Evolutionary conservation across 2,797 vertebrate species (phyloP).

Genomic region (Huso huso): DNA sequence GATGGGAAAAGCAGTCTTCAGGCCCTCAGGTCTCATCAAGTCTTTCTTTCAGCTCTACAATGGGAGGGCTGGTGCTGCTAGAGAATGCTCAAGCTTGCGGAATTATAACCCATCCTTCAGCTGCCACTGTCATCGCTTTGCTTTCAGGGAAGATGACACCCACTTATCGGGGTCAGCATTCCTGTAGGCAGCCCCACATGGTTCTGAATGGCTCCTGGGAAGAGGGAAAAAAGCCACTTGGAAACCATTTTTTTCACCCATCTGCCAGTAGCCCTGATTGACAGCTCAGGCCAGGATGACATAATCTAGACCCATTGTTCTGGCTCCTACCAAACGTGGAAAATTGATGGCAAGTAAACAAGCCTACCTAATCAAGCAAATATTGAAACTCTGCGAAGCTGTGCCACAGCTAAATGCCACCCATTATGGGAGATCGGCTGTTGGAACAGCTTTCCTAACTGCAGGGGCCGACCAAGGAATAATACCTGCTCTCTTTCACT

Average conservation of each 20-base stretch:
- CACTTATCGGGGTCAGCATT: slow-evolving; percentile 19
- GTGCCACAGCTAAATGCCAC: slow-evolving; percentile 25
- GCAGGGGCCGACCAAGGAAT: slow-evolving; percentile 20
- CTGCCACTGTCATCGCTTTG: slow-evolving; percentile 1
- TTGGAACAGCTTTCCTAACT: slow-evolving; percentile 29
- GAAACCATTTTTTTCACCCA: slow-evolving; percentile 31
- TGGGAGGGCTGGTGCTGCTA: slow-evolving; percentile 10
- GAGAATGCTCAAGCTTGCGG: not conserved
- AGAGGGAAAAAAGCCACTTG: not conserved
- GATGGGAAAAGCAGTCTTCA: slow-evolving; percentile 9
- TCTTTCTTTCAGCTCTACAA: slow-evolving; percentile 6
- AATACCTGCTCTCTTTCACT: slow-evolving; percentile 18
- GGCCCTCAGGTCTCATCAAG: slow-evolving; percentile 5
- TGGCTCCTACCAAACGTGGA: slow-evolving; percentile 24
- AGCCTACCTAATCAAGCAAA: slow-evolving; percentile 17
- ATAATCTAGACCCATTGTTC: slow-evolving; percentile 26
- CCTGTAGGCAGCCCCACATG: rapidly evolving
- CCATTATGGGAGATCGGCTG: slow-evolving; percentile 31
- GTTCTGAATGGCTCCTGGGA: slow-evolving; percentile 11
- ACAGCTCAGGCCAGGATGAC: slow-evolving; percentile 17
- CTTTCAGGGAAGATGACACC: slow-evolving; percentile 4
- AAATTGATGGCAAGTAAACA: slow-evolving; percentile 19
- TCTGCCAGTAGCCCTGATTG: slow-evolving; percentile 14
- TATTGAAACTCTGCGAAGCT: slow-evolving; percentile 23
- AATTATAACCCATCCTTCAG: not conserved